phyloP scores from a whole-genome alignment of 2,888 invertebrate genomes.

The Choristoneura rosaceana region DNA sequence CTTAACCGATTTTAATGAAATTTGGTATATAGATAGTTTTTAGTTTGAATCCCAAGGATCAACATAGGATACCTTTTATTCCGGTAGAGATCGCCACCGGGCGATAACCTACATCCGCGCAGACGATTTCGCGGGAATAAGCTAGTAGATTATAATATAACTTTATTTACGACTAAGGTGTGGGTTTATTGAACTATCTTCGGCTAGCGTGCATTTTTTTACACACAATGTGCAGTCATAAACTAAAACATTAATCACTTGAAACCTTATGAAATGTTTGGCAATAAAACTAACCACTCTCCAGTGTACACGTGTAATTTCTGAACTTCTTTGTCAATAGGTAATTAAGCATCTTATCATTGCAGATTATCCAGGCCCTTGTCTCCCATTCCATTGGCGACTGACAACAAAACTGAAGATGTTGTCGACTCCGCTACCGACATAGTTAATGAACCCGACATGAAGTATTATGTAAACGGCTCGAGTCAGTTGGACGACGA shows the following conservation, averaged over 20 bases:
- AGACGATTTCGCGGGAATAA: too few relatives aligned
- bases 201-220: not conserved
- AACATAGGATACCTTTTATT: too few relatives aligned
- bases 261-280: not conserved
- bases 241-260: not conserved
- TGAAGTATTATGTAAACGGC: slow-evolving; percentile 60
- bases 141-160: too few relatives aligned
- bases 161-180: too few relatives aligned
- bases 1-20: too few relatives aligned
- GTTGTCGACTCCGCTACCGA: slow-evolving; percentile 54
- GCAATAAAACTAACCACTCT: not conserved
- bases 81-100: too few relatives aligned
- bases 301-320: not conserved
- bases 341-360: slow-evolving; percentile 41
- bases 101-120: too few relatives aligned
- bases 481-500: slow-evolving; percentile 63
- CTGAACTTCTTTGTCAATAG: not conserved
- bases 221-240: too few relatives aligned
- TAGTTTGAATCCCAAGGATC: too few relatives aligned
- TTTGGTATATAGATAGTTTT: too few relatives aligned
- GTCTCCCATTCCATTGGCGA: slow-evolving; percentile 64
- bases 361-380: slow-evolving; percentile 75
- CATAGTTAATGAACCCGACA: slow-evolving; percentile 54
- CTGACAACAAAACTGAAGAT: slow-evolving; percentile 57
- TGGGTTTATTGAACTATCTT: not conserved